Percentiles rank a stretch among this genome's conserved stretches.
Evolutionary conservation across 2,797 vertebrate genomes (phyloP).

Genomic region (Clangula hyemalis): DNA sequence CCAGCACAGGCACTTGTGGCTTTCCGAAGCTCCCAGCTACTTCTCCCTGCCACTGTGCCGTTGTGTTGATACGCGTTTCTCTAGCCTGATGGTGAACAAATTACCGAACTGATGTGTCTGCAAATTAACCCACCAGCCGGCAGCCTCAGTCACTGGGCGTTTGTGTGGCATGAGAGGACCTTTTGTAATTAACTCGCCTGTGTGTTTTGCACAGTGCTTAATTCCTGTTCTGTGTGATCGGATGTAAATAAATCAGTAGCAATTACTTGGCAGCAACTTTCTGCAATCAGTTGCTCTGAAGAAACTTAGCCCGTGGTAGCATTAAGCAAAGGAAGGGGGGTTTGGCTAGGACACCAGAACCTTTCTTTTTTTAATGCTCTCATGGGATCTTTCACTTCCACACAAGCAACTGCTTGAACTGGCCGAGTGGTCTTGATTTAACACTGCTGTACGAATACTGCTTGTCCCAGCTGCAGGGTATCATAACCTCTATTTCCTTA

Average conservation of each 20-base stretch:
- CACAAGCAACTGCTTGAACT: conserved; percentile 17
- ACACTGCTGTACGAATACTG: neutral
- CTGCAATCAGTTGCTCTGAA: neutral
- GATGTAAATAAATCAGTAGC: conserved; percentile 46
- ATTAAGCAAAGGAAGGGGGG: neutral
- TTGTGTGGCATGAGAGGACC: neutral
- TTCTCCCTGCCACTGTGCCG: neutral
- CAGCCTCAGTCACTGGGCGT: neutral
- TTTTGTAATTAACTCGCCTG: neutral
- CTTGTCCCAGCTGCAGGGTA: conserved; percentile 55
- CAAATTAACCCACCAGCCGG: rapidly evolving
- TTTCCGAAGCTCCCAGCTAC: neutral
- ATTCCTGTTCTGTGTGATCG: neutral
- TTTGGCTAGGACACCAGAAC: conserved; percentile 47
- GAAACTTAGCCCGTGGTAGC: conserved; percentile 20
- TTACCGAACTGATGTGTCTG: neutral
- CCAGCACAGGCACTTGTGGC: rapidly evolving
- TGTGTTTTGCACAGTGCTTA: neutral
- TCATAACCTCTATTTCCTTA: conserved; percentile 62
- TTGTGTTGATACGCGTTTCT: neutral
- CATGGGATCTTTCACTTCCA: conserved; percentile 58
- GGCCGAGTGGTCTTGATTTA: conserved; percentile 48
- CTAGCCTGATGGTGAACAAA: neutral
- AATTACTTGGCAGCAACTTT: conserved; percentile 12
- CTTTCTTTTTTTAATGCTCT: conserved; percentile 19